phyloP scores from a whole-genome alignment of 2,797 vertebrate genomes.

The Malacoraja senta region DNA sequence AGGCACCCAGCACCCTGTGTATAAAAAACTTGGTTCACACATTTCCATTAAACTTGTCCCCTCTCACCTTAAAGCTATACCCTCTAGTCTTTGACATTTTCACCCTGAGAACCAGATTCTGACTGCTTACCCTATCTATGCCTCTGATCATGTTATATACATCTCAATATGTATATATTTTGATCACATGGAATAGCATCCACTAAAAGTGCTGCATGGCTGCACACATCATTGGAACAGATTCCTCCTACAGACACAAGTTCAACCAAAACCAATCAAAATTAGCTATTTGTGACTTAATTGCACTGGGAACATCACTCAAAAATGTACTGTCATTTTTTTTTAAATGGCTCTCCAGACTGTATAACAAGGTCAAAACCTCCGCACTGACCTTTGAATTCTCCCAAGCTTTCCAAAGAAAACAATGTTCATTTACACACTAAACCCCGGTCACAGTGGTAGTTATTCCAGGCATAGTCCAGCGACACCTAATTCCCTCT shows the following conservation, averaged over 20 bases:
- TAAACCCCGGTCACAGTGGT: background rate
- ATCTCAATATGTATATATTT: too few species aligned
- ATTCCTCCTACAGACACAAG: background rate
- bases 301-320: background rate
- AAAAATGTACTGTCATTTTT: background rate
- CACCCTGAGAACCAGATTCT: too few species aligned
- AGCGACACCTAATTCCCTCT: background rate
- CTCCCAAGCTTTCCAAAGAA: background rate
- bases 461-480: slow-evolving; percentile 14
- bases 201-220: background rate
- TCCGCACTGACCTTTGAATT: background rate
- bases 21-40: too few species aligned
- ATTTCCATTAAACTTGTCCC: too few species aligned
- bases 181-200: background rate
- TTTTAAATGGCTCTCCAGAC: background rate
- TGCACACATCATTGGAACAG: background rate
- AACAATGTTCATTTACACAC: background rate
- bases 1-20: too few species aligned
- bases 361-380: background rate
- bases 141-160: too few species aligned
- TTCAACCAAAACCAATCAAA: background rate
- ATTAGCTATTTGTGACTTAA: background rate
- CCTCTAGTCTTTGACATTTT: too few species aligned
- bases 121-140: too few species aligned
- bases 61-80: too few species aligned